These are phyloP conservation scores for Heliopora coerulea DNA, from an alignment of 92 coral and sea anemone genomes.

Conservation along the genomic window DNA sequence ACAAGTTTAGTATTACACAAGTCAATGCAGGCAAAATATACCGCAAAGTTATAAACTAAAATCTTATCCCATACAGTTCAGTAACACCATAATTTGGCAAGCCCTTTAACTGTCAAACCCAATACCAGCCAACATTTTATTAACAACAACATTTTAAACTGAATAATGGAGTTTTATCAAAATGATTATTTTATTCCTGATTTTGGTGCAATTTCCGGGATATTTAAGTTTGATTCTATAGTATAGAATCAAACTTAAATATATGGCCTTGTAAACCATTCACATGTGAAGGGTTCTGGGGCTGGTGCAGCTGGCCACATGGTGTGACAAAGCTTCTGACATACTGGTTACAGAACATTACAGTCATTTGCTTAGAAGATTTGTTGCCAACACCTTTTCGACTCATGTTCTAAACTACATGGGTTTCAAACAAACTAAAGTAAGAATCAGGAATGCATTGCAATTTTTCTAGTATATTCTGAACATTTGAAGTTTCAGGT, in stretches of 20 bases:
- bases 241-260: constrained; percentile 31
- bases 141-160: too few species aligned
- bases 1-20: constrained; percentile 8
- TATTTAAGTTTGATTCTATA: not conserved
- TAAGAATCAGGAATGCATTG: too few species aligned
- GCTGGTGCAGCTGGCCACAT: constrained; percentile 2
- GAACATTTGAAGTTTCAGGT: too few species aligned
- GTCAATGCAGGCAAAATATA: not conserved
- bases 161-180: not conserved
- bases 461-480: too few species aligned
- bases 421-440: not conserved
- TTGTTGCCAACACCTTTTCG: not conserved
- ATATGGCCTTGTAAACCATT: constrained; percentile 33
- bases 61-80: too few species aligned
- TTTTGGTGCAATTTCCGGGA: not conserved
- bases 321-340: constrained; percentile 32
- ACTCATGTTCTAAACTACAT: not conserved
- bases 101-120: too few species aligned
- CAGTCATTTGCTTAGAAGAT: not conserved
- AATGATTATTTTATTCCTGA: too few species aligned
- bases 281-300: constrained; percentile 22
- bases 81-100: too few species aligned
- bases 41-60: too few species aligned
- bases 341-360: not conserved
- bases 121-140: too few species aligned